Base-by-base conservation (phyloP, 2,797 vertebrate genomes). In the Sparus aurata region DNA sequence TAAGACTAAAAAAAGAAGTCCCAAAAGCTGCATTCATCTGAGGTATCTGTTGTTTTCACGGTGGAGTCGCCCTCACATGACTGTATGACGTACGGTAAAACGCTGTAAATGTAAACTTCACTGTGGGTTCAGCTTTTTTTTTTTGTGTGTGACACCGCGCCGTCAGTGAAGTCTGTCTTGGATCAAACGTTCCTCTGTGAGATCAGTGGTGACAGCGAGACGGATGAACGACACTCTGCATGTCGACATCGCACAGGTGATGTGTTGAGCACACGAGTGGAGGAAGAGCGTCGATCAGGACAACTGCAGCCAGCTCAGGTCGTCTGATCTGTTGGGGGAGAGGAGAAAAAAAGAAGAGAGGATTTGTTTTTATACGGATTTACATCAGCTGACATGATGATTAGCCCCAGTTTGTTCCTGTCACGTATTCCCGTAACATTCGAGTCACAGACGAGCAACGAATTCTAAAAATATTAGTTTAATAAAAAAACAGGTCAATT, bases 221-320 rank as follows among this genome's bases (percentile, higher is more conserved):
- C 63, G 46, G 55, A 34, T 43, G 60, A 67, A 69, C 52, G 75
- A 79, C 52, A 34, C 27, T 43, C 52, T 25, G 65, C 23, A 17
- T 20, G 52, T 50, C 34, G 53, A 46, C 71, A 67, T 18, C 16
- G 18, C 12, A 12, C 45, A 54, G 67, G 41, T 53, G 68, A 61
- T 12, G 67, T 46, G 11, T 22, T 66, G 58, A 52, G 49, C 1
- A 11, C 53, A 9, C 41, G 60, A 84, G 23, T 25, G 65, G 73
- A 68, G 46, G 77, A 27, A 69, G 65, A 45, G 52, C 61, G 67
- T 43, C 9, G 78, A 80, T 90, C 83, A 92, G 66, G 91, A 75
- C 85, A 94, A n/a, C 73, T 94, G 91, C 80, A 95, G 81, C 95
- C 94, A 95, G 83, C 85, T 94, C 63, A 93, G 80, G 79, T 94